Evolutionary conservation across 2,888 invertebrate species (phyloP).

Genomic region (Cephus nigrinus): DNA sequence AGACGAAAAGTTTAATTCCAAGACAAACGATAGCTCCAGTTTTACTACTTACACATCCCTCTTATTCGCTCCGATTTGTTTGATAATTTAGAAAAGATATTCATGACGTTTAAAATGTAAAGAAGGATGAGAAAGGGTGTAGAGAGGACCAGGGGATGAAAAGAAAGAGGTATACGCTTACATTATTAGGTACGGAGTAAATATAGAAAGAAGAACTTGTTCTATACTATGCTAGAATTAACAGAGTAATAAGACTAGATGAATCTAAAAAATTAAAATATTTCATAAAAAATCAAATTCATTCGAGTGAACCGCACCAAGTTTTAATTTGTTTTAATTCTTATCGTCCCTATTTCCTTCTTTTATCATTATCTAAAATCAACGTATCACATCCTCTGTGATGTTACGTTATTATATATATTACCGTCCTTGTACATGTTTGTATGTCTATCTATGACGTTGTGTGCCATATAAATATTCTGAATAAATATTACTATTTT

Average conservation of each 20-base stretch:
- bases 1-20: not conserved
- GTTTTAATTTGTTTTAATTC: not conserved
- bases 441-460: not conserved
- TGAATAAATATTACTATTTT: not conserved
- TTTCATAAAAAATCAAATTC: conserved; percentile 8
- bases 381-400: not conserved
- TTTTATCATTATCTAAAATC: not conserved
- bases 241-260: conserved; percentile 35
- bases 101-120: conserved; percentile 3
- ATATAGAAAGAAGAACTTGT: conserved; percentile 19
- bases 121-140: not conserved
- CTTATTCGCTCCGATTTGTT: not conserved
- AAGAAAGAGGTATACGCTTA: not conserved
- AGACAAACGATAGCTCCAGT: not conserved
- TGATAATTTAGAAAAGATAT: not conserved
- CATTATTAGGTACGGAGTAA: not conserved
- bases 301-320: not conserved
- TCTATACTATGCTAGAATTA: conserved; percentile 15
- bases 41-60: not conserved
- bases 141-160: not conserved
- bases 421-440: not conserved
- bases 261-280: conserved; percentile 24
- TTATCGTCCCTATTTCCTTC: not conserved
- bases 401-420: conserved; percentile 6
- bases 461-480: not conserved